phyloP scores from a whole-genome alignment of 2,888 invertebrate species.

The Camponotus fellah region DNA sequence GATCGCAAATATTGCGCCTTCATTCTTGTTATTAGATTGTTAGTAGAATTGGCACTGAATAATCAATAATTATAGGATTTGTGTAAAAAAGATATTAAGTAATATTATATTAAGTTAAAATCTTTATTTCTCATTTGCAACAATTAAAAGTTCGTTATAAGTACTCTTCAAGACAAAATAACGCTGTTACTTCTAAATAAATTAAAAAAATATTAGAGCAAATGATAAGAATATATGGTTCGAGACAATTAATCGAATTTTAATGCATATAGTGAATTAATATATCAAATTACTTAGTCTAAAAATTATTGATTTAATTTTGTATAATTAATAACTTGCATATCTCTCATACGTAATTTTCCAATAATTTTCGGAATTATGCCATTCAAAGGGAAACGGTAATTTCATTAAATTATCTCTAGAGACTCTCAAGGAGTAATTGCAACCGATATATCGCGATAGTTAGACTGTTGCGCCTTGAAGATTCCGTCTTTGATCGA shows the following conservation, averaged over 20 bases:
- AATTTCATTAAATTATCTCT: neutral
- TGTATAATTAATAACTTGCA: neutral
- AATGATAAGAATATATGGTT: neutral
- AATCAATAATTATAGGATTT: neutral
- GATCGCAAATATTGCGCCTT: constrained; percentile 51
- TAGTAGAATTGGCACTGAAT: constrained; percentile 35
- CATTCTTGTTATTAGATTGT: constrained; percentile 66
- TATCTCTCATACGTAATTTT: neutral
- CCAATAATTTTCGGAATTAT: neutral
- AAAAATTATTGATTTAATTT: neutral
- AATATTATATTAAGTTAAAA: neutral
- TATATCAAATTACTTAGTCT: neutral
- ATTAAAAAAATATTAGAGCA: too few species aligned
- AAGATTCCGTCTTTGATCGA: constrained; percentile 36
- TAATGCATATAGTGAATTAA: neutral
- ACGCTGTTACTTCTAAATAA: neutral
- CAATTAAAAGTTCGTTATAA: neutral
- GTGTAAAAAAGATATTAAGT: too few species aligned
- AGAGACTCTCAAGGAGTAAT: neutral
- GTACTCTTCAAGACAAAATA: neutral
- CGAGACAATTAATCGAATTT: neutral
- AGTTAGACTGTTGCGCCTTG: neutral
- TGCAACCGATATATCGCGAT: neutral
- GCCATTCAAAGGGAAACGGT: neutral
- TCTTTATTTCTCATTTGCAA: neutral